Percentiles rank a stretch among this genome's conserved stretches.
phyloP scores from a whole-genome alignment of 2,888 invertebrate genomes.

The Chrysina gloriosa region DNA sequence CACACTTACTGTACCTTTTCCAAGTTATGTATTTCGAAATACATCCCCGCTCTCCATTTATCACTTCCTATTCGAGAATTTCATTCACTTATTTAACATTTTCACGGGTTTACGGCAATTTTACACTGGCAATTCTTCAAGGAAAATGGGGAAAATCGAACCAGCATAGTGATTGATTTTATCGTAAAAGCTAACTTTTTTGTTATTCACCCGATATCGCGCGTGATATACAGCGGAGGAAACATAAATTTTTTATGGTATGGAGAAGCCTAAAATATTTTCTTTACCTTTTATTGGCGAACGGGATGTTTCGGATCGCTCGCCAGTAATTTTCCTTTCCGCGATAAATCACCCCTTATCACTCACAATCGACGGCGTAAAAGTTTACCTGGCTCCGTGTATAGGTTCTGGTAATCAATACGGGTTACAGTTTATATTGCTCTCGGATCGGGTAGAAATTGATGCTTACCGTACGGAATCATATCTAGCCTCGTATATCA shows the following conservation, averaged over 20 bases:
- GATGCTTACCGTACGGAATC: no score
- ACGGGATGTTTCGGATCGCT: not conserved
- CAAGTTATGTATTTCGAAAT: no score
- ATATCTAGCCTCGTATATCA: no score
- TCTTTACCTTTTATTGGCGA: conserved; percentile 25
- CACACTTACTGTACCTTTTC: no score
- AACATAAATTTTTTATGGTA: conserved; percentile 34
- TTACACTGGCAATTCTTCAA: not conserved
- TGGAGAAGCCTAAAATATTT: conserved; percentile 25
- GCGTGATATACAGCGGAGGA: conserved; percentile 26
- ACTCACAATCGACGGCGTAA: conserved; percentile 24
- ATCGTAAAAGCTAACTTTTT: conserved; percentile 22
- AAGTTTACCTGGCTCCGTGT: conserved; percentile 31
- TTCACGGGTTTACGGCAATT: conserved; percentile 3
- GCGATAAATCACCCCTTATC: conserved; percentile 31
- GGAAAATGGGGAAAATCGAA: conserved; percentile 3
- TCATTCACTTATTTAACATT: not conserved
- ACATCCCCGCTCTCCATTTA: not conserved
- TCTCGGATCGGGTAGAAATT: no score
- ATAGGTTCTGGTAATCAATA: no score
- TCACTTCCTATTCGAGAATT: not conserved
- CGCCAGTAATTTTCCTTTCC: conserved; percentile 18
- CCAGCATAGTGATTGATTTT: conserved; percentile 14
- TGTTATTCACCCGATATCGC: conserved; percentile 14
- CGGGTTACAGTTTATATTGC: no score